Percentiles rank a stretch among this genome's conserved stretches.
Conservation (phyloP, 2,797 vertebrate genomes). For the Amphiprion clarkii region DNA sequence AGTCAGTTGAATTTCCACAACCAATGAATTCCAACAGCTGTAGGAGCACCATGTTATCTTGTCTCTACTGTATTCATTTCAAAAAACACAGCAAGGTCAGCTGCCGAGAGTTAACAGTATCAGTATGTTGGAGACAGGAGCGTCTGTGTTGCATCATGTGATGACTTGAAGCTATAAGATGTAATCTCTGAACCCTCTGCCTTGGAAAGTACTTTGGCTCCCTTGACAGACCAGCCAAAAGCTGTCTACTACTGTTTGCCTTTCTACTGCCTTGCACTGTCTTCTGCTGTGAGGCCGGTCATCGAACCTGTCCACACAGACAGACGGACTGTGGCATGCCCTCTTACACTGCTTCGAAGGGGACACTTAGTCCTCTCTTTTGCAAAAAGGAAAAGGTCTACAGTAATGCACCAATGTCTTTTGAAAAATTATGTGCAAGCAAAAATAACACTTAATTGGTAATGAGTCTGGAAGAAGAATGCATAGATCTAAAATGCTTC, state of each 20-base stretch:
- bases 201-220: slow-evolving; percentile 44
- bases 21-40: not conserved
- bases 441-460: not conserved
- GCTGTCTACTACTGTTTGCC: slow-evolving; percentile 45
- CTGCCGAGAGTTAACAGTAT: slow-evolving; percentile 26
- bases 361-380: not conserved
- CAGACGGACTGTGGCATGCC: not conserved
- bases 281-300: slow-evolving; percentile 25
- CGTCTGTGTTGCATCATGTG: slow-evolving; percentile 34
- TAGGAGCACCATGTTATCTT: slow-evolving; percentile 16
- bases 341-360: not conserved
- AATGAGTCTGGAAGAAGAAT: not conserved
- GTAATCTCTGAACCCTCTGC: slow-evolving; percentile 40
- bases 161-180: slow-evolving; percentile 27
- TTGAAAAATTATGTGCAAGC: not conserved
- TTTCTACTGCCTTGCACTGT: slow-evolving; percentile 27
- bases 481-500: not conserved
- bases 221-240: slow-evolving; percentile 32
- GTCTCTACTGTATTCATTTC: not conserved
- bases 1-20: not conserved
- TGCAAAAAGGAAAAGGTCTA: not conserved
- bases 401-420: not conserved
- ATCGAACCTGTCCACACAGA: slow-evolving; percentile 23
- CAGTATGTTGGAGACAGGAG: slow-evolving; percentile 12
- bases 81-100: slow-evolving; percentile 30